Evolutionary conservation across 2,113 vertebrate species (phyloP), one percentile per base, ranked within the genome.

Genomic region (Alethe diademata): DNA sequence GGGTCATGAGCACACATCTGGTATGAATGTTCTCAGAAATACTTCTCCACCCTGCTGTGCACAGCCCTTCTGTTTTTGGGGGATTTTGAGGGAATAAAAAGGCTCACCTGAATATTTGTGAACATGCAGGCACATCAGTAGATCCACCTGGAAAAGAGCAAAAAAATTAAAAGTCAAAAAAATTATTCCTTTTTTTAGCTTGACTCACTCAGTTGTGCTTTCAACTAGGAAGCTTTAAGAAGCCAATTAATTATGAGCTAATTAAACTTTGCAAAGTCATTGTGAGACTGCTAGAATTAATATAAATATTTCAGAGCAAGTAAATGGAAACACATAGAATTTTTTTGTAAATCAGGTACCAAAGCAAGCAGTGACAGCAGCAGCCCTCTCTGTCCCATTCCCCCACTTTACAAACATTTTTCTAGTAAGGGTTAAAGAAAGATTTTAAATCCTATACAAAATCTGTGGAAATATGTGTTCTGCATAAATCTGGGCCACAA

Each of bases 401-500:
- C 11, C 20, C 16, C 0, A 1, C 33, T n/a, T 38, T 4, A 8
- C 24, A 67, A n/a, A 31, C 23, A 6, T 13, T 36, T 33, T 12
- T 25, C 78, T 9, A 29, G 25, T 4, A 95, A 95, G 94, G 80
- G 94, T 96, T 96, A 96, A 96, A 93, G 28, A 20, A 67, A 76
- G 78, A 67, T 60, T 75, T 80, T 26, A 36, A 89, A 84, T 81
- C 79, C 80, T 93, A 87, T 94, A 95, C 3, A 3, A 96, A 94
- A 92, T 95, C 94, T 89, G 65, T 72, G 83, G 86, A 96, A 93
- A 89, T 97, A 91, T 72, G 72, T 57, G 84, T 92, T 93, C 83
- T 95, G 89, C 92, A 84, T 94, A 95, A 95, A 96, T 95, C 92
- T 95, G 76, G 91, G 86, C 92, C 93, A 93, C 91, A 48, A 96